phyloP scores from a whole-genome alignment of 2,888 invertebrate genomes.

The Heliconius sara region DNA sequence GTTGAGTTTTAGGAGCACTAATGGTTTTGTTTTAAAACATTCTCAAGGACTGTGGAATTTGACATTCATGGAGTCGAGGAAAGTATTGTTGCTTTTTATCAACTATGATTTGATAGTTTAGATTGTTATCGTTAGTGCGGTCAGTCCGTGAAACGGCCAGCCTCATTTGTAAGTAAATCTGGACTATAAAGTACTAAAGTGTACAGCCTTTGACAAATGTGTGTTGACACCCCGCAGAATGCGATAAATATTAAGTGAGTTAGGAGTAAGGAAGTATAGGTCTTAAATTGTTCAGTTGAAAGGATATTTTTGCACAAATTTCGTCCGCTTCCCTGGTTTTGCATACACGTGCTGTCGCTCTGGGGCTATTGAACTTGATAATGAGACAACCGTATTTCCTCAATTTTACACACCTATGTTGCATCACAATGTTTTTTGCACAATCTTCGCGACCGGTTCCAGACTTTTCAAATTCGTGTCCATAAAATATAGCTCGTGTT shows the following conservation, averaged over 20 bases:
- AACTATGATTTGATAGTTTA: constrained; percentile 23
- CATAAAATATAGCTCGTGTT: constrained; percentile 28
- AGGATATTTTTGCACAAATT: constrained; percentile 71
- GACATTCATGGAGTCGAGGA: constrained; percentile 79
- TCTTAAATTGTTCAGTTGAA: constrained; percentile 68
- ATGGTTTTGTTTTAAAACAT: constrained; percentile 71
- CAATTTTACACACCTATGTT: constrained; percentile 71
- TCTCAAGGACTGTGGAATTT: constrained; percentile 76
- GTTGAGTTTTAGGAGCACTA: constrained; percentile 70
- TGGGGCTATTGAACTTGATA: constrained; percentile 84
- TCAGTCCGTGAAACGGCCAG: constrained; percentile 54
- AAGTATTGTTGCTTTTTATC: constrained; percentile 71
- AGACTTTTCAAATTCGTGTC: constrained; percentile 46
- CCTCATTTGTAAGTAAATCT: constrained; percentile 65
- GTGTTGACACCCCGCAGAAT: constrained; percentile 73
- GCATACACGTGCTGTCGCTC: constrained; percentile 81
- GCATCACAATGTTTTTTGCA: constrained; percentile 73
- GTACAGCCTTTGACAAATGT: constrained; percentile 76
- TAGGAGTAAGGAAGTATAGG: constrained; percentile 66
- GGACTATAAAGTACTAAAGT: constrained; percentile 58
- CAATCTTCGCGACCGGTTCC: constrained; percentile 49
- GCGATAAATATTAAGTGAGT: constrained; percentile 70
- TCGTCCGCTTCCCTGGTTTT: constrained; percentile 65
- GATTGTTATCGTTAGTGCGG: constrained; percentile 28
- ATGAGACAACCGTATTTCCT: constrained; percentile 76